A percentile compares a stretch with the other conserved stretches of the same genome.
Evolutionary conservation across 1,140 invertebrate species (phyloP).

Genomic region (Dysdera silvatica): DNA sequence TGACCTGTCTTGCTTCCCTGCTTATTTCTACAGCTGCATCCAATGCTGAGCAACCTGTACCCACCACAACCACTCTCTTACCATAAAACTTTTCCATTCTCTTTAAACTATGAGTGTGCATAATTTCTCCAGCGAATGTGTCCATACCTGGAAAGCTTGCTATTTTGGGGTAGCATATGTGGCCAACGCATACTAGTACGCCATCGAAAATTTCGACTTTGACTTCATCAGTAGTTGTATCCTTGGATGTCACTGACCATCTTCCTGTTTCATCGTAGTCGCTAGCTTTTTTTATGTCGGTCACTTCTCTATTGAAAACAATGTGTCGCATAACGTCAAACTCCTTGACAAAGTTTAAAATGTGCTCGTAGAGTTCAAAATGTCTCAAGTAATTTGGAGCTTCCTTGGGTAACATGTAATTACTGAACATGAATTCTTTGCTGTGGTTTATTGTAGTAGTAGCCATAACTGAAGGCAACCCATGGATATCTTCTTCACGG

Average conservation of each 20-base stretch:
- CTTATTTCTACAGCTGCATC: conserved; percentile 27
- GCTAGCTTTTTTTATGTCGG: conserved; percentile 30
- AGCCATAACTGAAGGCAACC: conserved; percentile 36
- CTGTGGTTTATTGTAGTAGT: conserved; percentile 44
- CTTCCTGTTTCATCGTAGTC: conserved; percentile 39
- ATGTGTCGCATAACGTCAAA: conserved; percentile 40
- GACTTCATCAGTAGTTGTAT: conserved; percentile 2
- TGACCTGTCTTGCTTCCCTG: conserved; percentile 15
- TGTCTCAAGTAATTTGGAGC: conserved; percentile 45
- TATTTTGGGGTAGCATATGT: conserved; percentile 33
- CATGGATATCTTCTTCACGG: conserved; percentile 34
- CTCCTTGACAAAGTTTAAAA: conserved; percentile 39
- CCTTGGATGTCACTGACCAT: conserved; percentile 39
- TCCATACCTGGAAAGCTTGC: conserved; percentile 34
- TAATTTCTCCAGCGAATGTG: conserved; percentile 35
- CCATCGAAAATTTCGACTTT: conserved; percentile 41
- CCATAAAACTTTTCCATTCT: conserved; percentile 35
- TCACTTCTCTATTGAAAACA: neutral
- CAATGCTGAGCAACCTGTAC: conserved; percentile 36
- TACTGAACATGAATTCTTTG: conserved; percentile 39
- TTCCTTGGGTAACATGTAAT: conserved; percentile 43
- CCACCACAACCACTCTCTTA: conserved; percentile 40
- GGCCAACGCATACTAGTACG: conserved; percentile 41
- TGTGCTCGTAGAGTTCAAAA: conserved; percentile 40
- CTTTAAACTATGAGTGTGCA: conserved; percentile 42